These are phyloP conservation scores for Geotrupes spiniger DNA, from an alignment of 2,888 invertebrate species.

Conservation along the genomic window DNA sequence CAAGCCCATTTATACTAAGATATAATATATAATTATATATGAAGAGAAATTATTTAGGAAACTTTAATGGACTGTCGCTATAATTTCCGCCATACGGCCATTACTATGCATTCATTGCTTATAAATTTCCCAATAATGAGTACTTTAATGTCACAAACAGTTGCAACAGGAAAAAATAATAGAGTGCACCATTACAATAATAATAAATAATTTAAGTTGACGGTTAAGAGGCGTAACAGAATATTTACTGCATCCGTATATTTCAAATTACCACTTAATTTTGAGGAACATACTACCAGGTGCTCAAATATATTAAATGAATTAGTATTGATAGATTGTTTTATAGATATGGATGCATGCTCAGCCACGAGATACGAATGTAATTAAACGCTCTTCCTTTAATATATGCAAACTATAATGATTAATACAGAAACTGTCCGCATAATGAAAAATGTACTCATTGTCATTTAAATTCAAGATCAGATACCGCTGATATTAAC, in stretches of 20 bases:
- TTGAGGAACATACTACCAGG: slow-evolving; percentile 19
- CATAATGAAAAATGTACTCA: background rate
- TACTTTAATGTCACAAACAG: background rate
- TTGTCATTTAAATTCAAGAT: background rate
- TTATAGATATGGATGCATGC: slow-evolving; percentile 1
- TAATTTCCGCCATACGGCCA: too few species aligned
- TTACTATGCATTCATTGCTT: too few species aligned
- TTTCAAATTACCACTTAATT: slow-evolving; percentile 25
- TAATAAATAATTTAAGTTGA: slow-evolving; percentile 19
- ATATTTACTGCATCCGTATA: slow-evolving; percentile 25
- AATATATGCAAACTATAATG: slow-evolving; percentile 2
- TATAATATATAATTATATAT: too few species aligned
- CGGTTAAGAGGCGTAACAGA: slow-evolving; percentile 22
- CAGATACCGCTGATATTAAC: background rate
- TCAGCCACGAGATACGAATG: background rate
- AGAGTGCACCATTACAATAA: slow-evolving; percentile 23
- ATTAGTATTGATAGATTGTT: slow-evolving; percentile 7
- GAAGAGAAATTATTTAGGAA: too few species aligned
- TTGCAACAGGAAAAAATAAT: background rate
- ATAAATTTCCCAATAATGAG: too few species aligned
- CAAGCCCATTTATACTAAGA: too few species aligned
- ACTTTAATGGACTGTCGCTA: too few species aligned
- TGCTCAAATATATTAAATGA: slow-evolving; percentile 11
- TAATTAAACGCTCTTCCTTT: background rate
- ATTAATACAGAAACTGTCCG: slow-evolving; percentile 1